Base-by-base conservation (phyloP, 2,888 invertebrate species). In the Tachystola acroxantha region DNA sequence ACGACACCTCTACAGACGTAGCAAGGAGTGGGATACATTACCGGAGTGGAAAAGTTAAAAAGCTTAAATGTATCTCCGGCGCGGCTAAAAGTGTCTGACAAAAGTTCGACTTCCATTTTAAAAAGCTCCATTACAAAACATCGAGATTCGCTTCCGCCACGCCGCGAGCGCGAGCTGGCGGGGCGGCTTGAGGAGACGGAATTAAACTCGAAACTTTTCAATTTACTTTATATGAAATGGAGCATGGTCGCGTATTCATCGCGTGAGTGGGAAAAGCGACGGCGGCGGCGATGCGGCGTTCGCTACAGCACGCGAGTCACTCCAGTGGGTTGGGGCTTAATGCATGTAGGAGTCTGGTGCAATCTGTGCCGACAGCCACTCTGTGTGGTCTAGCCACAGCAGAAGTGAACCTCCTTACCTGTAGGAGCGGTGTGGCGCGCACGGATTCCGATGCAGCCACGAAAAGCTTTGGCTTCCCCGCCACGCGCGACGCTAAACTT, bases 81-180 rank as follows among this genome's bases (percentile, higher is more conserved):
- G 76, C 78, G 82, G 85, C 86, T 85, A 84, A 85, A 85, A 86
- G 86, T 84, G 81, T 85, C 85, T 84, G 84, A 86, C 86, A 85
- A 85, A 86, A 85, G 85, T 86, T 86, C 84, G 84, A 81, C 80
- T 85, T 80, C 80, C 84, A 85, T 86, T 86, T 85, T 86, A 86
- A 86, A 86, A 85, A 86, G 86, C 85, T 84, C 85, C 85, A 86
- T 85, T 85, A 85, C 85, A 84, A 85, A 86, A 86, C 86, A 87
- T 86, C 80, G 84, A 77, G 86, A 84, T 80, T 82, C 82, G 78
- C 75, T 85, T 87, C 82, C 82, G 82, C 78, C 68, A 74, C 74
- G 74, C 69, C 68, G 72, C 72, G 69, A 68, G 69, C 69, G 70
- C 63, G 64, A 70, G 67, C 70, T 72, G 75, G 70, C 71, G 72